A percentile compares a stretch with the other conserved stretches of the same genome.
These are phyloP conservation scores for Salvelinus alpinus DNA, from an alignment of 2,113 vertebrate species.

Conservation along the genomic window DNA sequence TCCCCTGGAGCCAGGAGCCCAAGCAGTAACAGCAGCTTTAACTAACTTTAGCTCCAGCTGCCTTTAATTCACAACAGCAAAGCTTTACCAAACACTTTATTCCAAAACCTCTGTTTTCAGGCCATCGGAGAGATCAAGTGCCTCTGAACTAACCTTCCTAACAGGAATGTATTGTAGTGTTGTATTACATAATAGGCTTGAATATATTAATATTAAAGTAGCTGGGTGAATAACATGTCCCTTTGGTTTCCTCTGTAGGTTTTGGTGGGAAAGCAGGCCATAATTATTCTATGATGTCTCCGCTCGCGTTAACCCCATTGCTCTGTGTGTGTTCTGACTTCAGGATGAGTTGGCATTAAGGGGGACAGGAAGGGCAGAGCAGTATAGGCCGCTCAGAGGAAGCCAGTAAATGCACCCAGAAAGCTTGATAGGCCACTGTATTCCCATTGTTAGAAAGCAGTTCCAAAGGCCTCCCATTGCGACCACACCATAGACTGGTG, in stretches of 20 bases:
- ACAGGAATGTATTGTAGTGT: conserved; percentile 27
- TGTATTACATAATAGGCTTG: conserved; percentile 31
- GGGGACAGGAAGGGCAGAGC: conserved; percentile 17
- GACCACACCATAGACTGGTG: conserved; percentile 20
- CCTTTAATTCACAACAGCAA: conserved; percentile 3
- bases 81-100: neutral
- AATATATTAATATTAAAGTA: conserved; percentile 41
- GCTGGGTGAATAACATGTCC: conserved; percentile 33
- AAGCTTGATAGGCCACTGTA: conserved; percentile 46
- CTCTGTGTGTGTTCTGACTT: conserved; percentile 41
- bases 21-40: neutral
- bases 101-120: neutral
- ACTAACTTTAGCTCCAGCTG: neutral
- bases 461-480: conserved; percentile 36
- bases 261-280: conserved; percentile 30
- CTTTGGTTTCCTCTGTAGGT: conserved; percentile 23
- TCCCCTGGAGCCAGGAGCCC: neutral
- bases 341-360: conserved; percentile 31
- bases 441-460: conserved; percentile 36
- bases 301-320: conserved; percentile 45
- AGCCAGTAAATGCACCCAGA: conserved; percentile 48
- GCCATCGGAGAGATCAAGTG: conserved; percentile 13
- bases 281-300: conserved; percentile 56
- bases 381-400: conserved; percentile 35
- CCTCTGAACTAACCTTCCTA: neutral